Evolutionary conservation across 2,113 vertebrate genomes (phyloP), one percentile per base, ranked within the genome.

Genomic region (Galeopterus variegatus): DNA sequence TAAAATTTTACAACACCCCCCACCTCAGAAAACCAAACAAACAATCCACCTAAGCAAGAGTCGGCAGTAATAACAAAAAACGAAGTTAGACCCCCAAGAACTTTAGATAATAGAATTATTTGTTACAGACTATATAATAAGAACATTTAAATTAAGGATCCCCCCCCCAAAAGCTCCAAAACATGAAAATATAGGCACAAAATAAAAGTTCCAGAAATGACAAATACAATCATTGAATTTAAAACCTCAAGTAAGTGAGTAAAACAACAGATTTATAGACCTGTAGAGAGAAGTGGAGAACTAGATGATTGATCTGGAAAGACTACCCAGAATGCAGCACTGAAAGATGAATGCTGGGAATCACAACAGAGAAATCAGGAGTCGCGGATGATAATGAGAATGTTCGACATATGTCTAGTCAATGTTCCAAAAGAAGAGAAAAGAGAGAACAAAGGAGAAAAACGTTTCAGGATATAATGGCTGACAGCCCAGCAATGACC

Each of bases 201-300:
- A 70, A 64, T 56, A 92, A 67, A 92, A 81, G 52, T 73, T 56
- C n/a, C 56, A 70, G 60, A 92, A 82, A 92, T 58, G 12, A 92
- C 67, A 62, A 62, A 36, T 23, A n/a, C 65, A 85, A 18, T 67
- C 48, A 67, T 4, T 52, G 56, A 67, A 80, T 70, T 72, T n/a
- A 54, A 36, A 92, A 80, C 50, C 24, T 72, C 64, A 50, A 50
- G 0, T 33, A 73, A 79, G 50, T 90, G 58, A n/a, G 2, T 80
- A 62, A 90, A 80, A 81, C 2, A 75, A 72, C 26, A 93, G 52
- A 90, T 26, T 75, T 73, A 70, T 5, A 85, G 56, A 83, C 5
- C 1, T 60, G 33, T 15, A 69, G 45, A 77, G 50, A 79, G 48
- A 54, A 84, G 9, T 31, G 21, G 12, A 90, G 36, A 60, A n/a